These are phyloP conservation scores for Anomalospiza imberbis DNA, from an alignment of 2,797 vertebrate species.

Conservation along the genomic window DNA sequence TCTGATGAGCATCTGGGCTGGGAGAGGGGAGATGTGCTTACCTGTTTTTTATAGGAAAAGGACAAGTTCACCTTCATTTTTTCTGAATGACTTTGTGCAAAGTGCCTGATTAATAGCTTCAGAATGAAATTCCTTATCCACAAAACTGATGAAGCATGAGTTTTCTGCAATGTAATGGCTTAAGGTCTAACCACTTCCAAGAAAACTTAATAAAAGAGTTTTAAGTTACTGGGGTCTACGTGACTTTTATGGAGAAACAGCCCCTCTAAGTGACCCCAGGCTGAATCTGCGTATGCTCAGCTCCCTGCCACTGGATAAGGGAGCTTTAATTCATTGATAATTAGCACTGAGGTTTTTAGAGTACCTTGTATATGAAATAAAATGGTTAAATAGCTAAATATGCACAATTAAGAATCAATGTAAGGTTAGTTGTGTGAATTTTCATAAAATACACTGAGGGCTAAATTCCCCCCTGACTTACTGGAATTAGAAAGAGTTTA, in stretches of 20 bases:
- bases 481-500: background rate
- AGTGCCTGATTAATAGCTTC: constrained; percentile 30
- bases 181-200: constrained; percentile 17
- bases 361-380: background rate
- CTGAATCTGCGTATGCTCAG: background rate
- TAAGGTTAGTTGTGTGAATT: background rate
- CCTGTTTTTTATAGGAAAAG: background rate
- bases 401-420: background rate
- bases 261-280: background rate
- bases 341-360: background rate
- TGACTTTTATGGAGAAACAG: background rate
- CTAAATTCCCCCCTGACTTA: background rate
- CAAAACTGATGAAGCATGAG: constrained; percentile 47
- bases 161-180: constrained; percentile 10
- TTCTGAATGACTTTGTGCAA: constrained; percentile 26
- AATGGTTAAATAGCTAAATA: background rate
- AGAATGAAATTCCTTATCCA: constrained; percentile 24
- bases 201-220: constrained; percentile 14
- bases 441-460: background rate
- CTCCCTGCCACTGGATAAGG: background rate
- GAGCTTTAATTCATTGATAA: background rate
- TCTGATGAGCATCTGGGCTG: background rate
- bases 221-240: background rate
- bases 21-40: background rate
- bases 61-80: constrained; percentile 29